Conservation (phyloP, 2,888 invertebrate species). For the Oligia latruncula region DNA sequence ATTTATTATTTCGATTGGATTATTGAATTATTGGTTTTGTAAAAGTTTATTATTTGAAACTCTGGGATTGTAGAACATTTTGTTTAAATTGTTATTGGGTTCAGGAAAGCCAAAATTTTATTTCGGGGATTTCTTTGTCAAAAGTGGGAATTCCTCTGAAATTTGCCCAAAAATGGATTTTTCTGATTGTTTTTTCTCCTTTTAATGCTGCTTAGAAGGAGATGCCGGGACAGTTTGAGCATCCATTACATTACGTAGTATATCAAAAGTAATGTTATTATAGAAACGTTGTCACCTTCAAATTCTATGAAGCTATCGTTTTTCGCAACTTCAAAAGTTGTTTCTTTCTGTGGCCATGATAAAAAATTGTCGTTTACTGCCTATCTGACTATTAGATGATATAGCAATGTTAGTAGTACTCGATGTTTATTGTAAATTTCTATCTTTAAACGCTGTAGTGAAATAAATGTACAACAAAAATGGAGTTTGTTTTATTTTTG, state of each 20-base stretch:
- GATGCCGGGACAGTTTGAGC: slow-evolving; percentile 87
- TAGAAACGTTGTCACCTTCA: slow-evolving; percentile 83
- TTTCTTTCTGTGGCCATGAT: slow-evolving; percentile 85
- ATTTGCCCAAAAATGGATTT: slow-evolving; percentile 69
- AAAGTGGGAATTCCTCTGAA: slow-evolving; percentile 71
- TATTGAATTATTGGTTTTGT: slow-evolving; percentile 7
- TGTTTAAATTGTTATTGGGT: not conserved
- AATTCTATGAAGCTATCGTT: slow-evolving; percentile 84
- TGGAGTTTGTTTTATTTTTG: slow-evolving; percentile 84
- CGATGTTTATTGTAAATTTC: slow-evolving; percentile 84
- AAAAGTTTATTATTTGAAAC: not conserved
- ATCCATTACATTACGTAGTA: slow-evolving; percentile 81
- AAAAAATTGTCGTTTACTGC: slow-evolving; percentile 83
- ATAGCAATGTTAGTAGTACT: slow-evolving; percentile 81
- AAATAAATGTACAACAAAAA: slow-evolving; percentile 82
- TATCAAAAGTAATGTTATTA: slow-evolving; percentile 78
- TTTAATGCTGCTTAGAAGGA: slow-evolving; percentile 89
- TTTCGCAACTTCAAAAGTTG: slow-evolving; percentile 72
- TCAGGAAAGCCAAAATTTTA: not conserved
- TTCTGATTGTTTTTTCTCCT: slow-evolving; percentile 75
- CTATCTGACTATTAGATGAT: slow-evolving; percentile 83
- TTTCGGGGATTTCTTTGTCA: slow-evolving; percentile 32
- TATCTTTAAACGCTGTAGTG: slow-evolving; percentile 85
- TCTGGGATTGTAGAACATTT: slow-evolving; percentile 18
- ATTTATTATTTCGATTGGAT: slow-evolving; percentile 12